Percentiles rank a stretch among this genome's conserved stretches.
phyloP scores from a whole-genome alignment of 2,797 vertebrate genomes.

The Semaprochilodus insignis region DNA sequence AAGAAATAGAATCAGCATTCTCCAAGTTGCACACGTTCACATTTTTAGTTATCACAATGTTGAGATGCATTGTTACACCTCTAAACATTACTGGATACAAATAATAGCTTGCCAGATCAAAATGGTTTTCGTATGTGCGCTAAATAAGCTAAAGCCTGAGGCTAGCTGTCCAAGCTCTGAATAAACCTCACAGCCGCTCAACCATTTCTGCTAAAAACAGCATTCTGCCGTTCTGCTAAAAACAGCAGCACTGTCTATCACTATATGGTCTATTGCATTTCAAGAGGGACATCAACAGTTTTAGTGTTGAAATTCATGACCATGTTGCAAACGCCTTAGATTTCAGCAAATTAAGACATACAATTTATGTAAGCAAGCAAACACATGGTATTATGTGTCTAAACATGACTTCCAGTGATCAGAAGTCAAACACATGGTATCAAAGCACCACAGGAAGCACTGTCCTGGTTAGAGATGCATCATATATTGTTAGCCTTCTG shows the following conservation, averaged over 20 bases:
- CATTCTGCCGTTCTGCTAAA: not conserved
- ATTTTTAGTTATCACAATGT: no score
- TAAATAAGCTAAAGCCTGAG: not conserved
- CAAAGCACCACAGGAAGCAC: not conserved
- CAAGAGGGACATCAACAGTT: not conserved
- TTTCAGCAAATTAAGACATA: not conserved
- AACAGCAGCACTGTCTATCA: not conserved
- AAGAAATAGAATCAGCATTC: no score
- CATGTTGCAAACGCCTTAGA: not conserved
- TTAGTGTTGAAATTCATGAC: not conserved
- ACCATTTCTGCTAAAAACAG: no score
- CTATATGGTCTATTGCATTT: not conserved
- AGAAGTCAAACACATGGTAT: not conserved
- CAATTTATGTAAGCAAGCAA: not conserved
- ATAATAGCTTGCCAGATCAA: no score
- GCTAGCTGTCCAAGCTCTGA: not conserved
- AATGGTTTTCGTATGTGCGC: no score
- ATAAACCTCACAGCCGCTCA: not conserved
- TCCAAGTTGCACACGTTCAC: no score
- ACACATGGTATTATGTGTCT: not conserved
- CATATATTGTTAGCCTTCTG: not conserved
- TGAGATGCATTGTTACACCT: no score
- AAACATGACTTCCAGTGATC: not conserved
- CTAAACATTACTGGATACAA: no score
- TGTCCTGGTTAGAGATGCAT: not conserved